Evolutionary conservation across 2,888 invertebrate species (phyloP).

Genomic region (Acrobasis repandana): DNA sequence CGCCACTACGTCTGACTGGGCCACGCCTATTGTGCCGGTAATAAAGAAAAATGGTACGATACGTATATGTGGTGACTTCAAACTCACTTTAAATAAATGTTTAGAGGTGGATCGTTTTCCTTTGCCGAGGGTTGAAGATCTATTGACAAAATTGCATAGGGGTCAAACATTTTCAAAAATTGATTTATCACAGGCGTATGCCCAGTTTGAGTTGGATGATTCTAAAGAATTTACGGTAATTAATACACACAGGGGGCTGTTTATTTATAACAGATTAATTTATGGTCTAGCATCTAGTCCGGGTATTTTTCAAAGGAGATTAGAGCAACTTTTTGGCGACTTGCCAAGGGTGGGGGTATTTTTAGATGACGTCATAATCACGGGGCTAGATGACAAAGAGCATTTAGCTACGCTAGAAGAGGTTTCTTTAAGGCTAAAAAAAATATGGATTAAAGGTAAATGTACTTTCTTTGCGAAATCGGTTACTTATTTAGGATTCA

Average conservation of each 20-base stretch:
- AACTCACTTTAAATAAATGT: constrained; percentile 35
- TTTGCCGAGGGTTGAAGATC: constrained; percentile 32
- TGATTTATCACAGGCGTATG: constrained; percentile 23
- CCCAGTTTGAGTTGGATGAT: constrained; percentile 24
- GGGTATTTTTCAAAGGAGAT: not conserved
- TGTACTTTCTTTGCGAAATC: not conserved
- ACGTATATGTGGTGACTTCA: constrained; percentile 32
- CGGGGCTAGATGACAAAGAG: not conserved
- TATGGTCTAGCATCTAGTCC: constrained; percentile 27
- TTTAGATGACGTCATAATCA: constrained; percentile 28
- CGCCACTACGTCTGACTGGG: not conserved
- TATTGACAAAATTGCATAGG: constrained; percentile 26
- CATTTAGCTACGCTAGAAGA: constrained; percentile 23
- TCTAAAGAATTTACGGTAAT: constrained; percentile 32
- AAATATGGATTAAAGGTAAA: not conserved
- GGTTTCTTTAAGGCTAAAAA: constrained; percentile 1
- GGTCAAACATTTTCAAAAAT: constrained; percentile 13
- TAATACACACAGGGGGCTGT: constrained; percentile 30
- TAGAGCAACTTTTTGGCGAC: constrained; percentile 30
- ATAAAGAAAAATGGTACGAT: not conserved
- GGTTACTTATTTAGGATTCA: not conserved
- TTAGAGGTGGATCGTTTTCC: constrained; percentile 36
- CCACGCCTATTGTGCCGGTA: not conserved
- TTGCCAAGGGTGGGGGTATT: constrained; percentile 29
- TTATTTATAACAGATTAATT: constrained; percentile 29